A percentile compares a stretch with the other conserved stretches of the same genome.
phyloP scores from a whole-genome alignment of 1,140 invertebrate species.

The Conus ventricosus region DNA sequence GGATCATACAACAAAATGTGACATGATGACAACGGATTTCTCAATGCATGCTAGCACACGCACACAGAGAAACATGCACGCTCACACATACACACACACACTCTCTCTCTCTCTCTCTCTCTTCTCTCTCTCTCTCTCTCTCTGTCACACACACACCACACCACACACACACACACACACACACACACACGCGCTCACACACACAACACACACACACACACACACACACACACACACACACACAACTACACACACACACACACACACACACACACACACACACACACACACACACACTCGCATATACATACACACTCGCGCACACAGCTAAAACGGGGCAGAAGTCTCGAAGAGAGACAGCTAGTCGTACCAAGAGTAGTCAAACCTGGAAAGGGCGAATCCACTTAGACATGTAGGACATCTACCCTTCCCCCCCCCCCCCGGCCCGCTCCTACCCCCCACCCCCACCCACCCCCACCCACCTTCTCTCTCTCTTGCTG shows the following conservation, averaged over 20 bases:
- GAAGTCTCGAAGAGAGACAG: not conserved
- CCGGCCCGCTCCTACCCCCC: not conserved
- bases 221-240: too few species aligned
- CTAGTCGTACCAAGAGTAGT: too few species aligned
- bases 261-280: slow-evolving; percentile 15
- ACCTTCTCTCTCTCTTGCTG: not conserved
- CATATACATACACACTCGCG: not conserved
- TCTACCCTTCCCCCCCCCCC: not conserved
- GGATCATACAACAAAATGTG: too few species aligned
- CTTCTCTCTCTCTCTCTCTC: too few species aligned
- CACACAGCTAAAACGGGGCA: not conserved
- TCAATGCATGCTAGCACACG: not conserved
- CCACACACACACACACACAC: too few species aligned
- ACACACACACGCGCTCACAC: not conserved
- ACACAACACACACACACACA: slow-evolving; percentile 1
- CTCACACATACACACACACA: not conserved
- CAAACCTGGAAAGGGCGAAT: too few species aligned
- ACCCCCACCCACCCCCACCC: not conserved
- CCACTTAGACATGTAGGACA: not conserved
- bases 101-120: not conserved
- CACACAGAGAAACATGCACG: not conserved
- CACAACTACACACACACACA: too few species aligned
- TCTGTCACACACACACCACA: too few species aligned
- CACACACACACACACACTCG: slow-evolving; percentile 3
- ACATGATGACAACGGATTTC: too few species aligned